Conservation (phyloP, 2,797 vertebrate genomes). For the Rallus crepitans region DNA sequence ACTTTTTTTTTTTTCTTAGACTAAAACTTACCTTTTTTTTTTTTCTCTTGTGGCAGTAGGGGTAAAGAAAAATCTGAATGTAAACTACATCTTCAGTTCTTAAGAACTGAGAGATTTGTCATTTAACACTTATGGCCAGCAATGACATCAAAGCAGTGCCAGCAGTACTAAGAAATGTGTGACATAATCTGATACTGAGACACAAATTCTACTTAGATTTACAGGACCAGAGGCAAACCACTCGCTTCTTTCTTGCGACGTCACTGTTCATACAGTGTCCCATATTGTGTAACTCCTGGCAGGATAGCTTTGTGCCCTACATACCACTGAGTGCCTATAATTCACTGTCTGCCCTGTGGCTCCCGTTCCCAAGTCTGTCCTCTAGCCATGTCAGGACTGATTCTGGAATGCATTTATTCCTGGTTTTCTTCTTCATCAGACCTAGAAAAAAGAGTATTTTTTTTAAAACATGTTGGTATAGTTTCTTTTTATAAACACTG, state of each 20-base stretch:
- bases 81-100: background rate
- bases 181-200: background rate
- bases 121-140: background rate
- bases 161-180: background rate
- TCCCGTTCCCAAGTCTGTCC: accelerated
- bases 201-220: background rate
- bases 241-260: accelerated
- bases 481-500: background rate
- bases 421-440: background rate
- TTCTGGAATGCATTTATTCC: background rate
- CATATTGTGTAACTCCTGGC: background rate
- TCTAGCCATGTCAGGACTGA: accelerated
- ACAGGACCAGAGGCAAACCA: accelerated
- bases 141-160: background rate
- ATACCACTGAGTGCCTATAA: accelerated
- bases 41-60: background rate
- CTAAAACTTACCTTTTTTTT: background rate
- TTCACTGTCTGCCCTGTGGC: background rate
- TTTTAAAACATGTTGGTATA: background rate
- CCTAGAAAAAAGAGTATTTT: background rate
- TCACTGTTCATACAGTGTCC: accelerated
- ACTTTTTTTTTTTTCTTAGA: background rate
- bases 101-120: too few relatives aligned
- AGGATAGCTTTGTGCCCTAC: accelerated
- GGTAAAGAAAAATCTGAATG: background rate